These are phyloP conservation scores for Mormyrops boulengeri DNA, from an alignment of 2,797 vertebrate genomes.

Conservation along the genomic window DNA sequence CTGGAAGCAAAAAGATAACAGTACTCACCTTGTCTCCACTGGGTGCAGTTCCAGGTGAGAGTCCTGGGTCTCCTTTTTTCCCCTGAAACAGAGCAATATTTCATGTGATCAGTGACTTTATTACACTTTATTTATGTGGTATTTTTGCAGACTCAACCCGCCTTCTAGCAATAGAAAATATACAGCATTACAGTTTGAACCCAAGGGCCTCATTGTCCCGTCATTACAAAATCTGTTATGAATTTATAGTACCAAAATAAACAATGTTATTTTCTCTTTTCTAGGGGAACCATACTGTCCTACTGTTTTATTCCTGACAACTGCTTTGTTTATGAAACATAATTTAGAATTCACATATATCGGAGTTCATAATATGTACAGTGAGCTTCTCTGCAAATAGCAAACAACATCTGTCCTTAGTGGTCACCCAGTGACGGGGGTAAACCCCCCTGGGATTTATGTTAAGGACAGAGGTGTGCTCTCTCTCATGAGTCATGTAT, in stretches of 20 bases:
- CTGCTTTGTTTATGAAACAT: not conserved
- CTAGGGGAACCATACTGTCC: not conserved
- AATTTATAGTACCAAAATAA: not conserved
- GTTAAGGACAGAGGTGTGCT: not conserved
- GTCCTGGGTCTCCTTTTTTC: constrained; percentile 80
- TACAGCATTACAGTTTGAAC: not conserved
- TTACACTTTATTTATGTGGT: not conserved
- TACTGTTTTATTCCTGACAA: not conserved
- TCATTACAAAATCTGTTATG: not conserved
- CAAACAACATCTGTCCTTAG: not conserved
- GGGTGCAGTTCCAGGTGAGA: constrained; percentile 82
- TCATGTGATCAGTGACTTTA: not conserved
- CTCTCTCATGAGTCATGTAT: not conserved
- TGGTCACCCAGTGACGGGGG: not conserved
- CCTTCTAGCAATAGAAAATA: not conserved
- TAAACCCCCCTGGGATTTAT: not conserved
- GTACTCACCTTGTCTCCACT: constrained; percentile 82
- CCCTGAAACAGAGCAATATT: constrained; percentile 51
- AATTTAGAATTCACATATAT: not conserved
- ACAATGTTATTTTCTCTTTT: not conserved
- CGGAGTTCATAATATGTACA: not conserved
- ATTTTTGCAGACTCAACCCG: not conserved
- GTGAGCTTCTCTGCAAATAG: not conserved
- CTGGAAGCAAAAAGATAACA: not conserved
- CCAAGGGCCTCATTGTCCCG: not conserved